Evolutionary conservation across 30 jellyfish, hydroid and myxozoan species (phyloP), one percentile per base, ranked within the genome.

Genomic region (Mastigias papua): DNA sequence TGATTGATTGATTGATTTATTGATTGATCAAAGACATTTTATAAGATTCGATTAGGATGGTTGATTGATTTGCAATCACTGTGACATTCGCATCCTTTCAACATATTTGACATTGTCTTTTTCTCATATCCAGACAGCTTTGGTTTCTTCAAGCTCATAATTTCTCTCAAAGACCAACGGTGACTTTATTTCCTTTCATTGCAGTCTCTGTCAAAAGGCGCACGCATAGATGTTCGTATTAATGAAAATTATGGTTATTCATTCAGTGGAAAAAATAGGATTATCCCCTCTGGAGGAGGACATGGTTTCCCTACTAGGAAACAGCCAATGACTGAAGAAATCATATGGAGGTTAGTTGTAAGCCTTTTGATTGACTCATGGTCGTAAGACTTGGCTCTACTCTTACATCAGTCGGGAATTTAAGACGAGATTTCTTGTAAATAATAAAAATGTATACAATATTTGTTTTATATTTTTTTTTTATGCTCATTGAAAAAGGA

Each of bases 181-280:
- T n/a, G n/a, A n/a, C n/a, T n/a, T n/a, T n/a, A 37, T 11, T 11
- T 37, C 5, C 54, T 37, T 37, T 11, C 17, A 35, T 60, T 83
- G 20, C 87, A 94, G 98, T 88, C 98, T n/a, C 66, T 94, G 26
- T 81, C 89, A 6, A 94, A 86, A 85, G 97, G 97, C 30, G 97
- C 93, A 9, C 95, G 97, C 15, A 86, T 94, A 27, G 98, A 94
- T 67, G 97, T 94, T 7, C 73, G 98, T 54, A 73, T 94, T 68
- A 94, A 94, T 50, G 98, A 94, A 61, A 94, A 89, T 51, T 94
- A 88, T 69, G 97, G 87, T 35, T 74, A 80, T 28, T 42, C 93
- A 37, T 85, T 62, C 34, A 33, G 77, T n/a, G 94, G 94, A 2
- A 70, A 26, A 66, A 31, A 60, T 70, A 54, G 60, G 23, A 28